Evolutionary conservation across 2,797 vertebrate species (phyloP).

Genomic region (Hephaestus fuliginosus): DNA sequence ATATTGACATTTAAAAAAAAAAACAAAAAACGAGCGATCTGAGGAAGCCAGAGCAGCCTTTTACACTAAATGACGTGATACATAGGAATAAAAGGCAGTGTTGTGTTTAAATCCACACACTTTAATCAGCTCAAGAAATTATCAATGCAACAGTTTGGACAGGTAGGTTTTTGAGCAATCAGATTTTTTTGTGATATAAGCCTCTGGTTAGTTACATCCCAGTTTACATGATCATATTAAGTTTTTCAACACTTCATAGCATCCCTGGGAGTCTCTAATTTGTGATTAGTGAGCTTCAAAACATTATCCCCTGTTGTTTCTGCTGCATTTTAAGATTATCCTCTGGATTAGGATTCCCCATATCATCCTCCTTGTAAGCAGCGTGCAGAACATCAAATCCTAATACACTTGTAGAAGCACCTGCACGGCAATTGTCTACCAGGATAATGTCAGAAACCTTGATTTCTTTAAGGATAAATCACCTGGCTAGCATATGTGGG

Average conservation of each 20-base stretch:
- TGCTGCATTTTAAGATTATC: no score
- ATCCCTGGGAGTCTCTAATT: background rate
- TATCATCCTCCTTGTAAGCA: no score
- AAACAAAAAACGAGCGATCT: constrained; percentile 13
- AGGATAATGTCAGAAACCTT: background rate
- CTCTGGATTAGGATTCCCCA: no score
- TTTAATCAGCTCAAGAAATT: background rate
- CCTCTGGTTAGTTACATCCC: background rate
- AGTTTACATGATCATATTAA: background rate
- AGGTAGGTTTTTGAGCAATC: no score
- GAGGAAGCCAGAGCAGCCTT: background rate
- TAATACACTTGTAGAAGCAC: background rate
- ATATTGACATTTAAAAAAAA: background rate
- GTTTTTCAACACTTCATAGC: background rate
- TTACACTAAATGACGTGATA: background rate
- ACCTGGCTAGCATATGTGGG: background rate
- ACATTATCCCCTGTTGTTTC: background rate
- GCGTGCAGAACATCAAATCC: no score
- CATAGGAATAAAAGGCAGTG: background rate
- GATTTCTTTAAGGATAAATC: background rate
- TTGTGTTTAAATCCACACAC: background rate
- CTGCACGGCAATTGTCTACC: background rate
- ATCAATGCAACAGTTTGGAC: background rate
- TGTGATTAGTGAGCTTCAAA: background rate
- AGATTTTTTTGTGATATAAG: background rate